A percentile compares a stretch with the other conserved stretches of the same genome.
These are phyloP conservation scores for Cephalopterus ornatus DNA, from an alignment of 2,113 vertebrate genomes.

Conservation along the genomic window DNA sequence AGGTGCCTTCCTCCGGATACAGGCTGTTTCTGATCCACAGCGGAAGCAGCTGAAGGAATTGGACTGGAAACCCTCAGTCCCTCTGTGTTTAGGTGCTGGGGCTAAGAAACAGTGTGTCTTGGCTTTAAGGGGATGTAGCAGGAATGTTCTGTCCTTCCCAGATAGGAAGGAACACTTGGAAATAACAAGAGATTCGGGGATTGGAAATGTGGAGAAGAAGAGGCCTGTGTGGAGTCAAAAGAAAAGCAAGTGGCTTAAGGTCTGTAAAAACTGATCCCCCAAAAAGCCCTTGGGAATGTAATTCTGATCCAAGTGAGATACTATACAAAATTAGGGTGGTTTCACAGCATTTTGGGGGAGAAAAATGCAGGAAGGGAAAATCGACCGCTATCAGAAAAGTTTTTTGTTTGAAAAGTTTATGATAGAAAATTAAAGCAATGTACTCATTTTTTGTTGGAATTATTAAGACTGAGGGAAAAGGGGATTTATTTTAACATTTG, in stretches of 20 bases:
- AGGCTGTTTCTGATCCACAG: rapidly evolving
- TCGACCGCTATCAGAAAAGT: rapidly evolving
- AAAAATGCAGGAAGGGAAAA: background rate
- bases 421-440: background rate
- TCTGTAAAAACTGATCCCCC: background rate
- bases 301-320: background rate
- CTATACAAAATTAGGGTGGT: background rate
- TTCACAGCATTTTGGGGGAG: rapidly evolving
- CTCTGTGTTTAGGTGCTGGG: background rate
- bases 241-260: background rate
- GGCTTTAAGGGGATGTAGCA: background rate
- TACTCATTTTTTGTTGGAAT: background rate
- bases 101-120: background rate
- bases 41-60: background rate
- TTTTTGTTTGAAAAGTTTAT: background rate
- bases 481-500: background rate
- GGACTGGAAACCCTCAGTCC: background rate
- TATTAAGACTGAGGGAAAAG: background rate
- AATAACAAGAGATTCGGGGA: background rate
- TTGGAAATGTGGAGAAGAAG: background rate
- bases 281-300: background rate
- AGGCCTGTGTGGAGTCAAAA: background rate
- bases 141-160: background rate
- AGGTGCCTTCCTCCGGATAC: background rate
- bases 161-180: background rate